These are phyloP conservation scores for Gastrophryne carolinensis DNA, from an alignment of 2,797 vertebrate species.

Conservation along the genomic window DNA sequence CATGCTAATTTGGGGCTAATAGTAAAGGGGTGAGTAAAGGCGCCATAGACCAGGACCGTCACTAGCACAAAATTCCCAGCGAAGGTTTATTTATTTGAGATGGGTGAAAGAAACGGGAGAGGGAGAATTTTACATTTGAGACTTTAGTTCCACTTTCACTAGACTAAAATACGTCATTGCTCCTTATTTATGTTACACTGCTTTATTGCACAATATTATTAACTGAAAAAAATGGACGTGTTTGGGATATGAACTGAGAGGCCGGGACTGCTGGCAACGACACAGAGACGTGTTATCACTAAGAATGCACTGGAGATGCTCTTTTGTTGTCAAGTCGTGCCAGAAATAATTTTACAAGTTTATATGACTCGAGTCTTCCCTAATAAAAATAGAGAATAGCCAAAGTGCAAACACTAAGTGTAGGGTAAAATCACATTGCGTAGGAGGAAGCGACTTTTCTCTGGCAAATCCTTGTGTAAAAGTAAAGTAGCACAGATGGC, in stretches of 20 bases:
- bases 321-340: slow-evolving; percentile 39
- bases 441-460: slow-evolving; percentile 47
- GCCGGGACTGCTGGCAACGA: not conserved
- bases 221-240: not conserved
- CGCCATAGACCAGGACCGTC: no score
- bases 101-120: no score
- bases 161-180: no score
- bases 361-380: slow-evolving; percentile 17
- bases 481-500: slow-evolving; percentile 67
- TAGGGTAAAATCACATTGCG: slow-evolving; percentile 54
- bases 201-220: not conserved
- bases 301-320: not conserved
- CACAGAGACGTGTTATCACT: slow-evolving; percentile 6
- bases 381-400: slow-evolving; percentile 57
- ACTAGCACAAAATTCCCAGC: no score
- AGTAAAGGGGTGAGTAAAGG: no score
- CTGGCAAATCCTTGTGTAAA: slow-evolving; percentile 63
- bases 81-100: no score
- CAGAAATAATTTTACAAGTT: slow-evolving; percentile 32
- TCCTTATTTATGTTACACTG: not conserved
- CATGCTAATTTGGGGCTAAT: no score
- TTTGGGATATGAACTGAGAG: not conserved
- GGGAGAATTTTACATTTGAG: no score
- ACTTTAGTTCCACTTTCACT: no score
- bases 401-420: slow-evolving; percentile 57